Evolutionary conservation across 2,888 invertebrate genomes (phyloP).

Genomic region (Pollenia labialis): DNA sequence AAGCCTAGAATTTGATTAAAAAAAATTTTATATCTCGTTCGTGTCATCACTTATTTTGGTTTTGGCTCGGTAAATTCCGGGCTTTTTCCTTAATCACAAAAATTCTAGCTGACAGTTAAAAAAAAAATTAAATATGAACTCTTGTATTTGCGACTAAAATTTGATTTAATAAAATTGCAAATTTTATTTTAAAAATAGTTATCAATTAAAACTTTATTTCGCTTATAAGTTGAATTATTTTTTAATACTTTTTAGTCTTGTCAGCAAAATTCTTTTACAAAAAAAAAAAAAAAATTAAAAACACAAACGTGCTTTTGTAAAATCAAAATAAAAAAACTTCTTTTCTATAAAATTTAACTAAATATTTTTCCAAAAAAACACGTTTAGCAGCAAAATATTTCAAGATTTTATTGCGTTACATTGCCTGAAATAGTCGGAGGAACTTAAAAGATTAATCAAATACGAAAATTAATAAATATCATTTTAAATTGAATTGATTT

Average conservation of each 20-base stretch:
- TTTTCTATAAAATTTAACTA: neutral
- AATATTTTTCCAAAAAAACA: neutral
- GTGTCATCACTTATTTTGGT: conserved; percentile 2
- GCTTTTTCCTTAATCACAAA: neutral
- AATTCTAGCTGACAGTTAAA: neutral
- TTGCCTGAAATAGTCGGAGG: neutral
- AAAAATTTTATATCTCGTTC: neutral
- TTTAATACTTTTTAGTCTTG: neutral
- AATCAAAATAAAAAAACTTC: neutral
- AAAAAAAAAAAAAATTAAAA: neutral
- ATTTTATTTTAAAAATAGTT: neutral
- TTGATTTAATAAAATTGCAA: neutral
- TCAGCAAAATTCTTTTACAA: neutral
- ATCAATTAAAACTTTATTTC: neutral
- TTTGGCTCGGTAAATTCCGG: conserved; percentile 10
- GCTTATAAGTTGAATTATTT: neutral
- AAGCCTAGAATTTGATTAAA: no score
- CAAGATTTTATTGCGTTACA: neutral
- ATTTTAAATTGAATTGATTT: neutral
- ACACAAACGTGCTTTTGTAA: conserved; percentile 7
- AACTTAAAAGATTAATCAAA: neutral
- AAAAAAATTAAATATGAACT: neutral
- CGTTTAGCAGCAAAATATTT: conserved; percentile 4
- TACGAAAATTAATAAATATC: no score
- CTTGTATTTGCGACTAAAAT: neutral